phyloP scores from a whole-genome alignment of 1,140 invertebrate genomes.

The Lepidurus packardi region DNA sequence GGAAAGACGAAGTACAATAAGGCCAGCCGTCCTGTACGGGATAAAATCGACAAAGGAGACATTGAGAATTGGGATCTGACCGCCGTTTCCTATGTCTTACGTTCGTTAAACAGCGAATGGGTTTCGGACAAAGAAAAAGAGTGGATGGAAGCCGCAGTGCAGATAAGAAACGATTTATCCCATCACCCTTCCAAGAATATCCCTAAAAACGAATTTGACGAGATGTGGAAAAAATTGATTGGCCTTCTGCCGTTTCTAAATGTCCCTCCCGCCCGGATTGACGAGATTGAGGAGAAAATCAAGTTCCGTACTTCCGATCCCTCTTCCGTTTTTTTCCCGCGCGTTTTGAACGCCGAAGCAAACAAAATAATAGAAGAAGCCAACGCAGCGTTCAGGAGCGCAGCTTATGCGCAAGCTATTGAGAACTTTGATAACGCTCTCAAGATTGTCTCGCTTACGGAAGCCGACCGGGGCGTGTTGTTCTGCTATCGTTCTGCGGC shows the following conservation, averaged over 20 bases:
- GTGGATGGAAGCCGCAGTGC: neutral
- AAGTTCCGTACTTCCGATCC: neutral
- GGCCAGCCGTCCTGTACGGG: neutral
- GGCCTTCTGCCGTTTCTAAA: neutral
- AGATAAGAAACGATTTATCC: neutral
- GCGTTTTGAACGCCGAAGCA: neutral
- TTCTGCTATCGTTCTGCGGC: neutral
- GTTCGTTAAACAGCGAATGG: neutral
- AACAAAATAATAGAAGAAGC: neutral
- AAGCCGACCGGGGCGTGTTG: neutral
- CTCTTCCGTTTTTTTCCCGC: neutral
- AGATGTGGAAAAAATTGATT: neutral
- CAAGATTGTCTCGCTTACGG: neutral
- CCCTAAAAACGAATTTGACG: neutral
- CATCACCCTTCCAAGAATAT: neutral
- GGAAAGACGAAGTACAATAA: too few relatives aligned
- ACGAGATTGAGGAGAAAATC: neutral
- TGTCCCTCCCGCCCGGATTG: neutral
- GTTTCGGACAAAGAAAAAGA: neutral
- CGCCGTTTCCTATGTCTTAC: neutral
- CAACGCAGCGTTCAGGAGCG: neutral
- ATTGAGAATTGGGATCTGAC: neutral
- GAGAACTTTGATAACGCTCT: neutral
- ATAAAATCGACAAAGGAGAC: neutral
- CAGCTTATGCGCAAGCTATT: neutral